Base-by-base conservation (phyloP, 1,140 invertebrate genomes). In the Lepidurus arcticus region DNA sequence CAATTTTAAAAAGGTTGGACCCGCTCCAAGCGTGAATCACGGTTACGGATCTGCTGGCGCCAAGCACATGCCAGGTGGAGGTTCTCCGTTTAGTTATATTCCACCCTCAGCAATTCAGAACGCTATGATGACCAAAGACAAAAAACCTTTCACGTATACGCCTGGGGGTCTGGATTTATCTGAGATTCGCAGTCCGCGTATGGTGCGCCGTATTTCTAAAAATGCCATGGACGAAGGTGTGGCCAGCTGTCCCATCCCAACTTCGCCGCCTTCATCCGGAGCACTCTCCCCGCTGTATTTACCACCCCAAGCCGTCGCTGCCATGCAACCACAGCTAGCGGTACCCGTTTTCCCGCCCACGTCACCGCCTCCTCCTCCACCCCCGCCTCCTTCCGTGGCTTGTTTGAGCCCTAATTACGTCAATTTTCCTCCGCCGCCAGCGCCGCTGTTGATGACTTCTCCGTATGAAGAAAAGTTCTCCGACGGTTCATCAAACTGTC, bases 91-190 rank as follows among this genome's bases (percentile, higher is more conserved):
- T 78, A 80, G 80, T 79, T 80, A 81, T 13, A 80, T 79, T 83
- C 93, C 94, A 73, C 95, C 94, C 78, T 90, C 92, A 73, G 94
- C 93, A 74, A 92, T 97, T 43, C 93, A 96, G 83, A 94, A 94
- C 82, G 94, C 94, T 7, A 95, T 97, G 93, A 91, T 95, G 90
- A 94, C 92, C 80, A 95, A 96, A 86, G 95, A 97, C 84, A 97
- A 96, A 85, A 80, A 86, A 83, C 95, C 95, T 1, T 97, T 97
- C 84, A 97, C 95, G 3, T 97, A 97, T 83, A 96, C 94, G 16
- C 95, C 94, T 4, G 93, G 93, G 13, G 95, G 95, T 76, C 88
- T 97, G 73, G 94, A 97, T 84, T 87, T 97, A 42, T 94, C 93
- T 0, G 93, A 97, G 85, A 95, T 97, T 47, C 88, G 90, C 79